A percentile compares a stretch with the other conserved stretches of the same genome.
These are phyloP conservation scores for Acipenser transmontanus DNA, from an alignment of 2,797 vertebrate genomes.

Conservation along the genomic window DNA sequence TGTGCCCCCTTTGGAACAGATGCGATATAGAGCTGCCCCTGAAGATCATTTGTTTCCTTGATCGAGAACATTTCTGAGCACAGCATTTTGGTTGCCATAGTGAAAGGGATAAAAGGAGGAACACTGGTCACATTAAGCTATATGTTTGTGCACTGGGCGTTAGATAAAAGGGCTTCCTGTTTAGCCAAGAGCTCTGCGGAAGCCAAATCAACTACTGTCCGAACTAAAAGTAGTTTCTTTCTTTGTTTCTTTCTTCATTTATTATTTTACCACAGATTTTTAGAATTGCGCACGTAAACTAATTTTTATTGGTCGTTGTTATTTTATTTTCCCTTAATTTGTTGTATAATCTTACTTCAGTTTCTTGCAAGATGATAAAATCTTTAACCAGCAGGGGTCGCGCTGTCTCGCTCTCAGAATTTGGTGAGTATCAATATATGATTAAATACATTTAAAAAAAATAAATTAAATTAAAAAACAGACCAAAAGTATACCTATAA, in stretches of 20 bases:
- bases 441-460: too few species aligned
- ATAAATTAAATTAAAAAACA: too few species aligned
- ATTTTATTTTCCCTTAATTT: conserved; percentile 41
- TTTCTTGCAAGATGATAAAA: neutral
- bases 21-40: conserved; percentile 73
- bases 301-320: conserved; percentile 52
- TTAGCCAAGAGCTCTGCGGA: conserved; percentile 56
- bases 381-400: conserved; percentile 61
- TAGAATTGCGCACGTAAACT: neutral
- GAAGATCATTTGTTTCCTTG: conserved; percentile 85
- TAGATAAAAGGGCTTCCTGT: conserved; percentile 85
- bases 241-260: too few species aligned
- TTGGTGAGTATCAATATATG: conserved; percentile 26
- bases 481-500: too few species aligned
- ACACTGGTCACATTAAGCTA: conserved; percentile 99
- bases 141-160: conserved; percentile 98
- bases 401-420: conserved; percentile 42
- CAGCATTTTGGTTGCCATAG: conserved; percentile 92
- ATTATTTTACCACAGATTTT: conserved; percentile 43
- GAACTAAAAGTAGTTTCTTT: conserved; percentile 46
- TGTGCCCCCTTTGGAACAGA: conserved; percentile 73
- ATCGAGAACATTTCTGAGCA: conserved; percentile 92
- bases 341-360: neutral
- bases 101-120: conserved; percentile 90
- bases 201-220: conserved; percentile 49